These are phyloP conservation scores for Struthidea cinerea DNA, from an alignment of 2,113 vertebrate genomes.

Conservation along the genomic window DNA sequence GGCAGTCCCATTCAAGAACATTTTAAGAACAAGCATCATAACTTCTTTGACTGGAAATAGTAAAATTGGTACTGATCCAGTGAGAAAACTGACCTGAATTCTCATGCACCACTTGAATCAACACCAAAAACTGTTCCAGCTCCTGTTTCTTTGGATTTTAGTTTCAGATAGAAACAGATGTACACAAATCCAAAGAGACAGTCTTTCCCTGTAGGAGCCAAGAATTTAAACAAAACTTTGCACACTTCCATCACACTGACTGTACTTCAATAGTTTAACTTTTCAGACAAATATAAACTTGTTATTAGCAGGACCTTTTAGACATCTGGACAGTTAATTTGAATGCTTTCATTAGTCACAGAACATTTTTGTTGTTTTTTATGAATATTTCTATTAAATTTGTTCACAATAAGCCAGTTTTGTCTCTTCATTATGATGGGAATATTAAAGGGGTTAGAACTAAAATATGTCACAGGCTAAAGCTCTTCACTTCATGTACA, in stretches of 20 bases:
- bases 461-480: background rate
- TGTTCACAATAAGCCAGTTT: background rate
- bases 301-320: background rate
- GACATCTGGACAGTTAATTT: background rate
- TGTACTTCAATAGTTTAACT: background rate
- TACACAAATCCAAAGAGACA: conserved; percentile 3
- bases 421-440: background rate
- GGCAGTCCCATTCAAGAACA: background rate
- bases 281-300: background rate
- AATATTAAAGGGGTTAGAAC: background rate
- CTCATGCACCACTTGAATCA: background rate
- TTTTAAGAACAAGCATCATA: background rate
- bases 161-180: conserved; percentile 26
- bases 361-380: background rate
- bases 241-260: background rate
- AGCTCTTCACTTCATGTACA: background rate
- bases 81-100: conserved; percentile 15
- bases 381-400: background rate
- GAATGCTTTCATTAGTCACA: background rate
- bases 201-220: background rate
- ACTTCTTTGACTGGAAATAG: conserved; percentile 8
- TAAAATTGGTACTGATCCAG: background rate
- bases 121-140: background rate
- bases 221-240: background rate
- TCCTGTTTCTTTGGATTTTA: conserved; percentile 6